Evolutionary conservation across 2,888 invertebrate genomes (phyloP).

Genomic region (Folsomia manolachei): DNA sequence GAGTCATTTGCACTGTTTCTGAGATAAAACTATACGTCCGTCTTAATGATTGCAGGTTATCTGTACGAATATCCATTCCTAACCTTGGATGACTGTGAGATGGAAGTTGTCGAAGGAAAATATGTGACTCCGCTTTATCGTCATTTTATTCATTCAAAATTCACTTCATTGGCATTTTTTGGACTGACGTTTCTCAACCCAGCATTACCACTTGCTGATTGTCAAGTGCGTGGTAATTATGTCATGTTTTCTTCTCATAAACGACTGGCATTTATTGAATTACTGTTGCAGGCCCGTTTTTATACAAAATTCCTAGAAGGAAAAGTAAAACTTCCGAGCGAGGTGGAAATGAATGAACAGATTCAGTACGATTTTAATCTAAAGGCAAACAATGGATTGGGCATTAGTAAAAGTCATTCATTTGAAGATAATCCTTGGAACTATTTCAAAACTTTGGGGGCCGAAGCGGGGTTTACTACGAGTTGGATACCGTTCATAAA

Average conservation of each 20-base stretch:
- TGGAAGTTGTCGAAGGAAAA: slow-evolving; percentile 72
- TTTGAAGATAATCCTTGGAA: slow-evolving; percentile 71
- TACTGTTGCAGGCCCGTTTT: slow-evolving; percentile 68
- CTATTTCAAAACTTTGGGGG: slow-evolving; percentile 69
- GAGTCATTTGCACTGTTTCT: neutral
- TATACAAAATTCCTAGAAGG: slow-evolving; percentile 66
- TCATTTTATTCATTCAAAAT: slow-evolving; percentile 75
- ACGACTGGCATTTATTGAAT: neutral
- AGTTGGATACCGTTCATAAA: slow-evolving; percentile 68
- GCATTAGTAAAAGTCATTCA: slow-evolving; percentile 74
- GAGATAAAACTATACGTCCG: neutral
- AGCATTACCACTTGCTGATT: slow-evolving; percentile 80
- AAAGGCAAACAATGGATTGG: slow-evolving; percentile 64
- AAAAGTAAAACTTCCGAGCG: slow-evolving; percentile 62
- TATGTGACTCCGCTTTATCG: slow-evolving; percentile 77
- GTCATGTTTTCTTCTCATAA: neutral
- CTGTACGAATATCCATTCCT: slow-evolving; percentile 55
- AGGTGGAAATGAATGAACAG: slow-evolving; percentile 64
- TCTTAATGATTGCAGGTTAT: slow-evolving; percentile 32
- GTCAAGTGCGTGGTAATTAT: slow-evolving; percentile 64
- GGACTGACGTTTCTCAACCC: slow-evolving; percentile 79
- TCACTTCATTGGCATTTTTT: slow-evolving; percentile 76
- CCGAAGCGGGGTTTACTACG: slow-evolving; percentile 57
- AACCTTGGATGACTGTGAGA: slow-evolving; percentile 63
- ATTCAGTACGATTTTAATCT: slow-evolving; percentile 62